Percentiles rank a stretch among this genome's conserved stretches.
Evolutionary conservation across 2,113 vertebrate genomes (phyloP).

Genomic region (Strigops habroptila): DNA sequence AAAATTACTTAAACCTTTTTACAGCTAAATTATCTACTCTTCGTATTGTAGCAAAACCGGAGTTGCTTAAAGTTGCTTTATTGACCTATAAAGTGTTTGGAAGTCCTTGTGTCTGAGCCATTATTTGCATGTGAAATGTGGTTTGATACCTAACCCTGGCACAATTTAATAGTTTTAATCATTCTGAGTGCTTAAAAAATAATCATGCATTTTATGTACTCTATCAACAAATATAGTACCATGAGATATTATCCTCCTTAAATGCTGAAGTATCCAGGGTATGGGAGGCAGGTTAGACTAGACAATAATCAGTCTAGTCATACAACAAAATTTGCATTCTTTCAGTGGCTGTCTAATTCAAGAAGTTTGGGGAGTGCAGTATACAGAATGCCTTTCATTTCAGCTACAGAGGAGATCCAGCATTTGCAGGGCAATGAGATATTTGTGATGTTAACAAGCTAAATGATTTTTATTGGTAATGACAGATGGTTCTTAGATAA

Average conservation of each 20-base stretch:
- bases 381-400: constrained; percentile 40
- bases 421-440: background rate
- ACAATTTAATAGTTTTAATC: background rate
- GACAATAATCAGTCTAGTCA: background rate
- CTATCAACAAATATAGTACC: background rate
- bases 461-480: constrained; percentile 46
- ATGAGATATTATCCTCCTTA: background rate
- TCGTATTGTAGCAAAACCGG: background rate
- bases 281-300: background rate
- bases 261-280: background rate
- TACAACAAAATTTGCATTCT: background rate
- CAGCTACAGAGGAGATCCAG: background rate
- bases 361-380: background rate
- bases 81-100: background rate
- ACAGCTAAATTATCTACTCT: background rate
- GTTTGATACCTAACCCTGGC: background rate
- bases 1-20: background rate
- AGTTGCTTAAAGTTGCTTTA: background rate
- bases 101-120: background rate
- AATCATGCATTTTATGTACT: background rate
- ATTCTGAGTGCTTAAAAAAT: background rate
- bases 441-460: constrained; percentile 40
- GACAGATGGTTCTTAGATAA: constrained; percentile 56
- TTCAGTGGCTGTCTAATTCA: background rate
- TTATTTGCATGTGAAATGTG: background rate